phyloP scores from a whole-genome alignment of 2,888 invertebrate genomes.

The Drosophila recens region DNA sequence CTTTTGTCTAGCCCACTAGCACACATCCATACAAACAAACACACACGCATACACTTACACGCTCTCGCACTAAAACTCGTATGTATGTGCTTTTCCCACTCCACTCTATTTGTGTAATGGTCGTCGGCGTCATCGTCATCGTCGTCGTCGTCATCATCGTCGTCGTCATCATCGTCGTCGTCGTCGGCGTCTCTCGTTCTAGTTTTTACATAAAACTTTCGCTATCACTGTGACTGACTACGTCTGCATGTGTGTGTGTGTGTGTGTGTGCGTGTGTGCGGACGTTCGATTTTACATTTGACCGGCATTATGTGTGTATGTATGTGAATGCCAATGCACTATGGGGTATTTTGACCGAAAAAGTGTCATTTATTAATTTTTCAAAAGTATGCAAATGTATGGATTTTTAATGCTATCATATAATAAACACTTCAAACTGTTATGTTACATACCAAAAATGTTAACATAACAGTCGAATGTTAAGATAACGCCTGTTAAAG shows the following conservation, averaged over 20 bases:
- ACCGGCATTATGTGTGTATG: slow-evolving; percentile 65
- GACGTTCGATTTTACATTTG: slow-evolving; percentile 67
- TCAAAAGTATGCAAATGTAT: too few relatives aligned
- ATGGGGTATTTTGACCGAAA: too few relatives aligned
- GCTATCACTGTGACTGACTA: slow-evolving; percentile 53
- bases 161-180: slow-evolving; percentile 31
- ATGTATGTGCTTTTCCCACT: slow-evolving; percentile 36
- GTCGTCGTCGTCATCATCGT: slow-evolving; percentile 29
- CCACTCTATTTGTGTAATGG: slow-evolving; percentile 59
- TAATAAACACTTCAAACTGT: too few relatives aligned
- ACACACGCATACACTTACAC: background rate
- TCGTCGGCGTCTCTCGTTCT: slow-evolving; percentile 54
- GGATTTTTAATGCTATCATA: too few relatives aligned
- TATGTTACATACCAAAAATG: too few relatives aligned
- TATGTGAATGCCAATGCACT: slow-evolving; percentile 38
- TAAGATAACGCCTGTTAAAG: too few relatives aligned
- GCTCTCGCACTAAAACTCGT: slow-evolving; percentile 13
- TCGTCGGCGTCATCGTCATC: slow-evolving; percentile 31
- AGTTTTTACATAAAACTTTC: slow-evolving; percentile 80
- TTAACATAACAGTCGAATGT: too few relatives aligned
- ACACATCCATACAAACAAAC: slow-evolving; percentile 8
- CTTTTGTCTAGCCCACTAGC: slow-evolving; percentile 68
- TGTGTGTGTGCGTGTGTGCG: slow-evolving; percentile 23
- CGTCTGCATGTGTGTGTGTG: slow-evolving; percentile 21
- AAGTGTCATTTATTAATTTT: too few relatives aligned